These are phyloP conservation scores for Holothuria leucospilota DNA, from an alignment of 53 echinoderm and acorn worm species.

Conservation along the genomic window DNA sequence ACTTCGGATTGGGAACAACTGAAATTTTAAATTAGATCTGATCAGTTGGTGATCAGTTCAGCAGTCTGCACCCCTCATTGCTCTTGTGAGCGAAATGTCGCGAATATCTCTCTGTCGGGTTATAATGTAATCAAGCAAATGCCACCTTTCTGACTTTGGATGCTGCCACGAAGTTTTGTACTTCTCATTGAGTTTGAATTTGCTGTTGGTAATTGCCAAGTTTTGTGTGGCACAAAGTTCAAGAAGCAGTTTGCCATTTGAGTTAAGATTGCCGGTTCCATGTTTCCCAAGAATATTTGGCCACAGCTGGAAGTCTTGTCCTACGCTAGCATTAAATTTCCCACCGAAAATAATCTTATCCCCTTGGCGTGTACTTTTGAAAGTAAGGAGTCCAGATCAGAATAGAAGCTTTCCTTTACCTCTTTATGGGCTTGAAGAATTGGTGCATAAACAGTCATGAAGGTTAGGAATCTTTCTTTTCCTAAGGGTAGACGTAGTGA, in stretches of 20 bases:
- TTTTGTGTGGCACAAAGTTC: conserved; percentile 18
- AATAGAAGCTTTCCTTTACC: conserved; percentile 26
- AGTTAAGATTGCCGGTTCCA: conserved; percentile 42
- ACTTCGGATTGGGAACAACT: neutral
- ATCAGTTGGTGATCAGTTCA: conserved; percentile 49
- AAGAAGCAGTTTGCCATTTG: conserved; percentile 44
- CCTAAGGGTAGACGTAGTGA: neutral
- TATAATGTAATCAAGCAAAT: conserved; percentile 49
- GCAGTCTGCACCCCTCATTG: conserved; percentile 54
- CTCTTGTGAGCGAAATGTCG: conserved; percentile 32
- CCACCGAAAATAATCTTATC: conserved; percentile 28
- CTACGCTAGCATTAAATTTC: conserved; percentile 29
- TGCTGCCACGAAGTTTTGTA: conserved; percentile 63
- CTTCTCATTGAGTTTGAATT: conserved; percentile 2
- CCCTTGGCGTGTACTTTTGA: neutral
- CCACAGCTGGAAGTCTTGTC: conserved; percentile 32
- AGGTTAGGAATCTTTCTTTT: neutral
- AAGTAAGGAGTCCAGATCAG: conserved; percentile 12
- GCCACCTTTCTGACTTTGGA: conserved; percentile 62
- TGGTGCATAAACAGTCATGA: conserved; percentile 17
- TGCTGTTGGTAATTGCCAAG: conserved; percentile 49
- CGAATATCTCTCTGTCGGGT: conserved; percentile 36
- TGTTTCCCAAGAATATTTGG: conserved; percentile 49
- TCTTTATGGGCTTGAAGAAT: neutral
- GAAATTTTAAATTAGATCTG: conserved; percentile 13